A percentile compares a stretch with the other conserved stretches of the same genome.
These are phyloP conservation scores for Rugalucina vietnamica DNA, from an alignment of 2,888 invertebrate genomes.

Conservation along the genomic window DNA sequence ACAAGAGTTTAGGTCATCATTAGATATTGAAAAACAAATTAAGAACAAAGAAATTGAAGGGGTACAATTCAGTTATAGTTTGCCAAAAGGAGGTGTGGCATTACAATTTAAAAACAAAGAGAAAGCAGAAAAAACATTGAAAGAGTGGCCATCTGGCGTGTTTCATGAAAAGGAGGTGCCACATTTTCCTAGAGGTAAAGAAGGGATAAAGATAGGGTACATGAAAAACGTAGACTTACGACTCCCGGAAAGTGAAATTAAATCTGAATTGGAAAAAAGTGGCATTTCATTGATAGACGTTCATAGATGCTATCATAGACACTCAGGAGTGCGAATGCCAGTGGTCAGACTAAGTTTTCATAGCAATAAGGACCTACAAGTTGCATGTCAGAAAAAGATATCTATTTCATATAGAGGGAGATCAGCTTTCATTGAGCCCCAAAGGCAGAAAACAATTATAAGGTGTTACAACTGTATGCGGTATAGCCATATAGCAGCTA, in stretches of 20 bases:
- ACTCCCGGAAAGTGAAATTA: background rate
- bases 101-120: constrained; percentile 9
- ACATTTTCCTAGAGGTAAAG: background rate
- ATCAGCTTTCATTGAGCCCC: background rate
- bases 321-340: constrained; percentile 22
- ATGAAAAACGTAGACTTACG: background rate
- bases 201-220: background rate
- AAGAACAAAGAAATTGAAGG: background rate
- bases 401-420: background rate
- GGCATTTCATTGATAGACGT: background rate
- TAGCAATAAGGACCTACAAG: background rate
- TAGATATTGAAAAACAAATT: background rate
- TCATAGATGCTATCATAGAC: constrained; percentile 16
- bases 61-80: constrained; percentile 10
- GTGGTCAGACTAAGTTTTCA: background rate
- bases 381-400: background rate
- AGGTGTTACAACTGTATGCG: constrained; percentile 25
- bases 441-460: constrained; percentile 1
- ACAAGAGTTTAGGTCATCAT: background rate
- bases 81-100: constrained; percentile 15
- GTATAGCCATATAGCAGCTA: constrained; percentile 5
- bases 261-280: background rate
- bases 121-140: background rate
- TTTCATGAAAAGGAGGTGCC: background rate
- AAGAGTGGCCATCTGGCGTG: background rate